Evolutionary conservation across 2,113 vertebrate genomes (phyloP).

Genomic region (Laticauda colubrina): DNA sequence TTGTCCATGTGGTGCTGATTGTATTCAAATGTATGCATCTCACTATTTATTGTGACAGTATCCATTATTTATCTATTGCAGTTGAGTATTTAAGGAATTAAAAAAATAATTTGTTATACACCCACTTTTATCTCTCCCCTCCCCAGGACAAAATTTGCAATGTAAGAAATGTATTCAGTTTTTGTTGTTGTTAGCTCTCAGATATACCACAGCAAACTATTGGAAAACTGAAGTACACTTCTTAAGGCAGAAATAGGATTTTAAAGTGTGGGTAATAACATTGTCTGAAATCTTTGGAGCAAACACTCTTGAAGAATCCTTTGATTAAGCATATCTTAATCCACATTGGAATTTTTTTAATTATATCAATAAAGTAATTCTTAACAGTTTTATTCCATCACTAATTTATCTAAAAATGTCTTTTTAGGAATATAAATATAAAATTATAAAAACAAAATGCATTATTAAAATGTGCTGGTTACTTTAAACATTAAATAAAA

Average conservation of each 20-base stretch:
- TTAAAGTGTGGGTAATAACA: neutral
- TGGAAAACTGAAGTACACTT: neutral
- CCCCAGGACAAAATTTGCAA: neutral
- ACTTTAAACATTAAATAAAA: neutral
- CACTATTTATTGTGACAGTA: no score
- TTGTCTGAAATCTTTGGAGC: neutral
- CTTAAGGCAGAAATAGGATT: neutral
- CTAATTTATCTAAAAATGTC: neutral
- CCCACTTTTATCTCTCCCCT: neutral
- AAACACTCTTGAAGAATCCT: neutral
- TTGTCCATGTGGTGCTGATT: neutral
- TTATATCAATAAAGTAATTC: neutral
- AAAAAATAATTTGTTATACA: neutral
- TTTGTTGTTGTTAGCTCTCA: no score
- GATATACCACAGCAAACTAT: neutral
- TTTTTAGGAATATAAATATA: neutral
- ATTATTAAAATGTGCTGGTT: neutral
- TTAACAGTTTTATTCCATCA: neutral
- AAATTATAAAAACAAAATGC: neutral
- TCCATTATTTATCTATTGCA: neutral
- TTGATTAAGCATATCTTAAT: neutral
- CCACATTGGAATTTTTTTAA: neutral
- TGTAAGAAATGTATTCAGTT: no score
- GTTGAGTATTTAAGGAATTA: neutral
- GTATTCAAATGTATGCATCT: neutral